Conservation (phyloP, 2,888 invertebrate genomes). For the Meghimatium bilineatum region DNA sequence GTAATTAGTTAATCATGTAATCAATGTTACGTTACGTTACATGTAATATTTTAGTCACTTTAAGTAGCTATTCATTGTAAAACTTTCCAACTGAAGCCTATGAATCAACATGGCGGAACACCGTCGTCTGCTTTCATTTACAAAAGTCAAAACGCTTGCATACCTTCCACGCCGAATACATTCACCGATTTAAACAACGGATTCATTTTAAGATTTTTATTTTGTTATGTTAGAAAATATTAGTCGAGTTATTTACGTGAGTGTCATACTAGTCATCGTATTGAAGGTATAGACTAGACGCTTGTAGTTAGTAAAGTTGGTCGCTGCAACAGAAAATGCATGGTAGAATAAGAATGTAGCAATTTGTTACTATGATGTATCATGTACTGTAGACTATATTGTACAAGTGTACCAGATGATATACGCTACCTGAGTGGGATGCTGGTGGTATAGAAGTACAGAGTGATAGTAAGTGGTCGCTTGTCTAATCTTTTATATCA, state of each 20-base stretch:
- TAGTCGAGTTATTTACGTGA: no score
- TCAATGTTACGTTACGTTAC: background rate
- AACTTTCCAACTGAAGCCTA: background rate
- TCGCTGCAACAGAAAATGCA: background rate
- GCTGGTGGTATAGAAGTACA: background rate
- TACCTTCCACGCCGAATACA: slow-evolving; percentile 10
- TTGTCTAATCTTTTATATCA: background rate
- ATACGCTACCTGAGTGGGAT: slow-evolving; percentile 24
- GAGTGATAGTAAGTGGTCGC: background rate
- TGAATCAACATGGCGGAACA: slow-evolving; percentile 37
- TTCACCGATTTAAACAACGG: no score
- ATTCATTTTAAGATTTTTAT: no score
- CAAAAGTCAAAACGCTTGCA: slow-evolving; percentile 14
- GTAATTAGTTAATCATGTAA: background rate
- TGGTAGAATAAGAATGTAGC: background rate
- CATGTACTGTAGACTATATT: background rate
- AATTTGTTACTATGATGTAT: background rate
- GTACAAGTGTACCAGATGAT: slow-evolving; percentile 17
- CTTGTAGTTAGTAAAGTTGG: no score
- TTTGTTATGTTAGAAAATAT: no score
- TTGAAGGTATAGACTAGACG: no score
- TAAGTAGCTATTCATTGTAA: no score
- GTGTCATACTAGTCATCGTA: no score
- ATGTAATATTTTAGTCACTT: background rate
- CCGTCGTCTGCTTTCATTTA: slow-evolving; percentile 4